Conservation (phyloP, 1,140 invertebrate genomes). For the Drosophila triauraria region DNA sequence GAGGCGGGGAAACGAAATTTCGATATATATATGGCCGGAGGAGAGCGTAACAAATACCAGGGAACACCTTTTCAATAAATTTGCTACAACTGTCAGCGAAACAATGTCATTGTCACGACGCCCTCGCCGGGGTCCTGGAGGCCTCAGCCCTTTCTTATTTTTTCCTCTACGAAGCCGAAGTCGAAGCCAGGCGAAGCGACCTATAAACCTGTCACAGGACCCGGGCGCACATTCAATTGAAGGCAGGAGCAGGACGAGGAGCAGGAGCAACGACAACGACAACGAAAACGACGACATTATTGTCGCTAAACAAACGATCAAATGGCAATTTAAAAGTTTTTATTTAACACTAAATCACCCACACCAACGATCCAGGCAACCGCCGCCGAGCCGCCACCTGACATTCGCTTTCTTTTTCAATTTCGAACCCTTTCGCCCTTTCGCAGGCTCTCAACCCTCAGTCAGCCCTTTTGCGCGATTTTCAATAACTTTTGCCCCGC, state of each 20-base stretch:
- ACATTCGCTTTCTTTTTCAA: constrained; percentile 81
- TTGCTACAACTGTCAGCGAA: constrained; percentile 84
- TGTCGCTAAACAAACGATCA: constrained; percentile 85
- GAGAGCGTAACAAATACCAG: constrained; percentile 46
- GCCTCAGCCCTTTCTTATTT: background rate
- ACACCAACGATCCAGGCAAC: constrained; percentile 58
- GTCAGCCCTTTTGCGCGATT: constrained; percentile 55
- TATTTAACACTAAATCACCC: constrained; percentile 85
- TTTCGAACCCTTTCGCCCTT: constrained; percentile 75
- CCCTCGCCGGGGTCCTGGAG: constrained; percentile 21
- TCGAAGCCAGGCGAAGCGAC: constrained; percentile 56
- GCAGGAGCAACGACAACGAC: constrained; percentile 25
- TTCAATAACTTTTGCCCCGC: constrained; percentile 75
- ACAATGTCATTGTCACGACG: constrained; percentile 83
- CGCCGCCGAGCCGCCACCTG: constrained; percentile 53
- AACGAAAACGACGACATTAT: constrained; percentile 74
- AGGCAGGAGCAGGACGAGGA: constrained; percentile 11
- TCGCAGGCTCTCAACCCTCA: constrained; percentile 47
- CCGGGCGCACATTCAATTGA: constrained; percentile 54
- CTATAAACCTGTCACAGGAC: constrained; percentile 78
- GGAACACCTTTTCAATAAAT: constrained; percentile 84
- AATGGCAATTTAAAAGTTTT: constrained; percentile 85
- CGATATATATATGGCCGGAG: constrained; percentile 2
- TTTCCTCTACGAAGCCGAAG: background rate
- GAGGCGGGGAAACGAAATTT: constrained; percentile 2